Evolutionary conservation across 2,113 vertebrate genomes (phyloP).

Genomic region (Platycercus adscitus): DNA sequence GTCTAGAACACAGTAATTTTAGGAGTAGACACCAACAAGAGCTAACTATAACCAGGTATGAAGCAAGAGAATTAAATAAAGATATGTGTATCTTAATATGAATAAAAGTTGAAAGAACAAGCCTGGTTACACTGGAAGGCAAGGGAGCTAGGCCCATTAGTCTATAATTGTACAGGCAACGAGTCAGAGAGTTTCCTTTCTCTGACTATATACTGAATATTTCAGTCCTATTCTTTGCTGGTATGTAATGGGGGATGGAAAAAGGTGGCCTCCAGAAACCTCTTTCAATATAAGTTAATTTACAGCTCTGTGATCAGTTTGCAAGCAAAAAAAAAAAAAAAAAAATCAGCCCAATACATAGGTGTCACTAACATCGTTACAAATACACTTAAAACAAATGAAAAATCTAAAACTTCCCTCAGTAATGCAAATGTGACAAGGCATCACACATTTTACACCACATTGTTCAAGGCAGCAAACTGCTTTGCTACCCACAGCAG

Average conservation of each 20-base stretch:
- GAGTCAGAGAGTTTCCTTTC: not conserved
- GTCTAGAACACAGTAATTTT: not conserved
- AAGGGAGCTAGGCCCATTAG: not conserved
- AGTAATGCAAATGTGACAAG: not conserved
- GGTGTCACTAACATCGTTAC: not conserved
- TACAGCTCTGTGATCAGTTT: not conserved
- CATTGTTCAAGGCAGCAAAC: not conserved
- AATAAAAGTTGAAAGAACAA: not conserved
- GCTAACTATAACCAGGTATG: not conserved
- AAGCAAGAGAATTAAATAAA: not conserved
- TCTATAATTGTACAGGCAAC: not conserved
- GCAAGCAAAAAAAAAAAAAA: not conserved
- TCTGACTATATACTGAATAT: not conserved
- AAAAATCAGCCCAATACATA: not conserved
- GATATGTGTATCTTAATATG: not conserved
- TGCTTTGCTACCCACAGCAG: not conserved
- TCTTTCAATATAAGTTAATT: not conserved
- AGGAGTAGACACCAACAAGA: not conserved
- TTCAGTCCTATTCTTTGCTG: not conserved
- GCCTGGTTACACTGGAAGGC: not conserved
- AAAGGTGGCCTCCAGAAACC: not conserved
- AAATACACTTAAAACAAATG: accelerated
- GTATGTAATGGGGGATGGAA: not conserved
- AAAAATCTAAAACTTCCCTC: not conserved
- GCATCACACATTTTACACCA: not conserved